Conservation (phyloP, 2,113 vertebrate genomes). For the Vireo altiloquus region DNA sequence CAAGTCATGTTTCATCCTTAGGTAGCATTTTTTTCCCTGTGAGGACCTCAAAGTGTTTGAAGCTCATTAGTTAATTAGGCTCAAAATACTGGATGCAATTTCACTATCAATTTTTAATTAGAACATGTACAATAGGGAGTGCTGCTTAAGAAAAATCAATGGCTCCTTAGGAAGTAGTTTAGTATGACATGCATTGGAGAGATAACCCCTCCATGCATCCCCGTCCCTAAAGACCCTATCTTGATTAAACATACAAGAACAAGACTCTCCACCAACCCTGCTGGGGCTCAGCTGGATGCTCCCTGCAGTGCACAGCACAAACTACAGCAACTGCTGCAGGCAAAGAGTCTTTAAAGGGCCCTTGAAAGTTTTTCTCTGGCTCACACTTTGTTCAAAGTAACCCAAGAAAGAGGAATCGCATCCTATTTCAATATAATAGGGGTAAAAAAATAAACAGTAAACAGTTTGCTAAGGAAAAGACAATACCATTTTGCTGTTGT, state of each 20-base stretch:
- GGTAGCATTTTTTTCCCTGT: not conserved
- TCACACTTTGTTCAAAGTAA: not conserved
- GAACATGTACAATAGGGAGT: constrained; percentile 4
- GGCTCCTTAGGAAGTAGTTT: constrained; percentile 9
- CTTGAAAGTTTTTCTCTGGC: not conserved
- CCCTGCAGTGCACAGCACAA: not conserved
- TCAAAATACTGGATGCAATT: not conserved
- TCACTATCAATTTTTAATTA: constrained; percentile 53
- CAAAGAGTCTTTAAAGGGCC: not conserved
- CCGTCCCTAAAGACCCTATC: not conserved
- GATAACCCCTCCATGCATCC: not conserved
- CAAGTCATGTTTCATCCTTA: not conserved
- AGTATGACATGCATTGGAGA: not conserved
- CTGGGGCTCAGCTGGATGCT: not conserved
- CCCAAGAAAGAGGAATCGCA: not conserved
- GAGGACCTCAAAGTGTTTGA: not conserved
- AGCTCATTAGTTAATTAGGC: constrained; percentile 16
- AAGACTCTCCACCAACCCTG: not conserved
- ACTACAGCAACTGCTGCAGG: not conserved
- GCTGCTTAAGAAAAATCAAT: constrained; percentile 32
- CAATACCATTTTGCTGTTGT: not conserved
- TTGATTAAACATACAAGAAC: not conserved
- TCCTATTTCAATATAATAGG: not conserved
- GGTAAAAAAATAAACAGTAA: not conserved
- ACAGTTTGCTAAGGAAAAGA: not conserved